phyloP scores from a whole-genome alignment of 53 echinoderm and acorn worm species.

The Echinometra lucunter region DNA sequence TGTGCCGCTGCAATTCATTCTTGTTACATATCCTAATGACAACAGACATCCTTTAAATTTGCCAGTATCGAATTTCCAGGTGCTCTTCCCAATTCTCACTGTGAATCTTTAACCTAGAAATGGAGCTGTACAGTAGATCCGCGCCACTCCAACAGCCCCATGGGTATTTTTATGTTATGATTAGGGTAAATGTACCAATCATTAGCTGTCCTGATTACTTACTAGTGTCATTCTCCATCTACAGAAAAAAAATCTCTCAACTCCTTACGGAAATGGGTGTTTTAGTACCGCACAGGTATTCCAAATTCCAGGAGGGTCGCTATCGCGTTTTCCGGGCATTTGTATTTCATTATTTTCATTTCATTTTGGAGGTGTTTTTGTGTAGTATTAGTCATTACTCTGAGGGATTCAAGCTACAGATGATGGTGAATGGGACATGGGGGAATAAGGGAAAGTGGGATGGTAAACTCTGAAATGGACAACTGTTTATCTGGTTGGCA shows the following conservation, averaged over 20 bases:
- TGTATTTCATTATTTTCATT: constrained; percentile 49
- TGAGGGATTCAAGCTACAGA: constrained; percentile 4
- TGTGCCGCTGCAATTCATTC: neutral
- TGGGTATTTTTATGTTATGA: constrained; percentile 54
- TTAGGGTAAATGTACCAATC: constrained; percentile 65
- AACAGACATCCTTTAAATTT: constrained; percentile 33
- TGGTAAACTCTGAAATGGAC: constrained; percentile 48
- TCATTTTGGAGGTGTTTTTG: constrained; percentile 56
- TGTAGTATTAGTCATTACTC: constrained; percentile 58
- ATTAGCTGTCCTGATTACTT: constrained; percentile 63
- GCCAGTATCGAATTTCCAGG: constrained; percentile 58
- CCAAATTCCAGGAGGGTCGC: constrained; percentile 38
- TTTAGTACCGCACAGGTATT: constrained; percentile 52
- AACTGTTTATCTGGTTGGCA: constrained; percentile 54
- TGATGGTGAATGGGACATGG: constrained; percentile 29
- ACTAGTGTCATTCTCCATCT: constrained; percentile 5
- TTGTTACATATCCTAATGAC: constrained; percentile 7
- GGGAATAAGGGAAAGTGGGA: constrained; percentile 39
- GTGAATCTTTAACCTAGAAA: constrained; percentile 64
- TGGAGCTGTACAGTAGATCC: neutral
- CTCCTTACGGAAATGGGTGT: constrained; percentile 25
- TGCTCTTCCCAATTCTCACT: neutral
- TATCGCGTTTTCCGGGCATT: constrained; percentile 2
- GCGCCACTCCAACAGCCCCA: constrained; percentile 19
- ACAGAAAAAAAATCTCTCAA: neutral